These are phyloP conservation scores for Chondrilla cf. caribensis DNA, from an alignment of 37 sponge, comb jelly and placozoan species.

Conservation along the genomic window DNA sequence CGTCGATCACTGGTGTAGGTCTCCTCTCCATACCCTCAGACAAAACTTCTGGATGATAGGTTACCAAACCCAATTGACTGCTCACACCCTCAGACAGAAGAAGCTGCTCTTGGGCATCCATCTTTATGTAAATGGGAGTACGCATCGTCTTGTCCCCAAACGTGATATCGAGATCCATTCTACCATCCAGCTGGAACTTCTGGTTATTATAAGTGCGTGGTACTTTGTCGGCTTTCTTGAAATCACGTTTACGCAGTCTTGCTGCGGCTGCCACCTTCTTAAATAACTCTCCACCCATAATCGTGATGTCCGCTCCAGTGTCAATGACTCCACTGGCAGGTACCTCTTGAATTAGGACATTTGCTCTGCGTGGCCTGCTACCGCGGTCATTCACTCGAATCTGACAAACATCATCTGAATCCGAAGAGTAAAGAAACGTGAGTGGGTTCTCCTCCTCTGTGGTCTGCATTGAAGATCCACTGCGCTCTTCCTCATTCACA, in stretches of 20 bases:
- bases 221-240: slow-evolving; percentile 10
- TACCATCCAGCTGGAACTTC: slow-evolving; percentile 41
- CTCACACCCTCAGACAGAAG: slow-evolving; percentile 55
- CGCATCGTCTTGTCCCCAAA: slow-evolving; percentile 33
- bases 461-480: not conserved
- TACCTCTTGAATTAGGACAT: slow-evolving; percentile 8
- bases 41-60: slow-evolving; percentile 38
- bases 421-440: not conserved
- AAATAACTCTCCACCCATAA: slow-evolving; percentile 27
- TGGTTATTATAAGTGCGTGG: slow-evolving; percentile 29
- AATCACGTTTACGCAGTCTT: not conserved
- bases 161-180: slow-evolving; percentile 52
- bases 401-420: slow-evolving; percentile 1
- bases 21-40: not conserved
- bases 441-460: not conserved
- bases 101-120: slow-evolving; percentile 50
- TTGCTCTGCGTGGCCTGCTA: slow-evolving; percentile 1
- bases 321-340: slow-evolving; percentile 29
- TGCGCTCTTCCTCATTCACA: not conserved
- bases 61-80: slow-evolving; percentile 44
- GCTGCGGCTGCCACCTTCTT: slow-evolving; percentile 24
- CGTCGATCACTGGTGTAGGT: not conserved
- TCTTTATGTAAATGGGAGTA: slow-evolving; percentile 47
- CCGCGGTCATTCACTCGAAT: slow-evolving; percentile 17
- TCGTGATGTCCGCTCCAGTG: slow-evolving; percentile 29